Base-by-base conservation (phyloP, 2,113 vertebrate species). In the Chaetodon auriga region DNA sequence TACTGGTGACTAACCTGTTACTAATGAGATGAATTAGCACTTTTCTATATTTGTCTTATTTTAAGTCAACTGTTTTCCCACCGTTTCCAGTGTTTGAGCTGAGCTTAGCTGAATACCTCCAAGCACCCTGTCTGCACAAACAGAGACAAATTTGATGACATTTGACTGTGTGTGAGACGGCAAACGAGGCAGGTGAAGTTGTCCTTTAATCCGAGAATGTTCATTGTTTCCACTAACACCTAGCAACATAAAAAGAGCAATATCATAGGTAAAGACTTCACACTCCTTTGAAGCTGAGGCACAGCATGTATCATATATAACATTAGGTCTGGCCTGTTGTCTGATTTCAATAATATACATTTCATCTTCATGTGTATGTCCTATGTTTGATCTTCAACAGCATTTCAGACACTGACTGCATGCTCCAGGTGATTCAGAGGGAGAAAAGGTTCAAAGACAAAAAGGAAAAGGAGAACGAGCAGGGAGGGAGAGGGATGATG, bases 331-430 rank as follows among this genome's bases (percentile, higher is more conserved):
- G 54, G 30, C 35, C 21, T 21, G 51, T 53, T 69, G 55, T 78
- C 35, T 43, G 15, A 69, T 61, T 78, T 61, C 15, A 51, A 49
- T 10, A 41, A 21, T 12, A 46, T 46, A 9, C 18, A 36, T 64
- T 80, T 64, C 25, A 72, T 48, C 25, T 80, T 80, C 55, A 10
- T 35, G 58, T n/a, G 12, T 9, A n/a, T 54, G 23, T 8, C 23
- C 36, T 64, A n/a, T 55, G 46, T 53, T 53, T 70, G 46, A 54
- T 53, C 57, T 45, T 70, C 8, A 43, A 43, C n/a, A 43, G 1
- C 36, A 35, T 70, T 36, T 43, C 35, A 16, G 48, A 63, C 55
- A 62, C 8, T 30, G 60, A 10, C 0, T 13, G 45, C 7, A 57
- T 21, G 7, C 41, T 58, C 16, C 35, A 58, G 14, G 30, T 66